Percentiles rank a stretch among this genome's conserved stretches.
Evolutionary conservation across 2,888 invertebrate genomes (phyloP).

Genomic region (Macrosiphum euphorbiae): DNA sequence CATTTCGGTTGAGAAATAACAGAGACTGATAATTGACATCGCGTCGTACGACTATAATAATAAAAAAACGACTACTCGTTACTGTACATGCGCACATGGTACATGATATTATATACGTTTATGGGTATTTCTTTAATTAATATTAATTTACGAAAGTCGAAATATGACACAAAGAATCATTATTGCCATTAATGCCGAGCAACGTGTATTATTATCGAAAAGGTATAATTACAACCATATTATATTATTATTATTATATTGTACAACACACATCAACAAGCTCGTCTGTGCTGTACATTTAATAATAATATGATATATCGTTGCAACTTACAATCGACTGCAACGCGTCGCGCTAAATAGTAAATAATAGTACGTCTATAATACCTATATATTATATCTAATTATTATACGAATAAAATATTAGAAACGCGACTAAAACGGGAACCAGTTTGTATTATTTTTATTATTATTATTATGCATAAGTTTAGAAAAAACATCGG

Average conservation of each 20-base stretch:
- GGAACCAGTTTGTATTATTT: not conserved
- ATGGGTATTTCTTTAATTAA: conserved; percentile 39
- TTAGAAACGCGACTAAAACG: not conserved
- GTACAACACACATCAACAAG: not conserved
- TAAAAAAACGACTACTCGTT: not conserved
- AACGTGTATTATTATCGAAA: not conserved
- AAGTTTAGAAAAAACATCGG: not conserved
- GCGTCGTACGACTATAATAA: not conserved
- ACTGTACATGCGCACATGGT: not conserved
- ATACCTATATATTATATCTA: not conserved
- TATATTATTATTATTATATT: conserved; percentile 1
- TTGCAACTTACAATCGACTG: not conserved
- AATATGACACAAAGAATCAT: not conserved
- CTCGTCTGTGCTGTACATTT: not conserved
- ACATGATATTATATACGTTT: conserved; percentile 10
- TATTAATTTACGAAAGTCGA: conserved; percentile 33
- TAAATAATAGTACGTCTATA: not conserved
- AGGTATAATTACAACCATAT: not conserved
- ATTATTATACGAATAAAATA: not conserved
- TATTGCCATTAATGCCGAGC: conserved; percentile 4
- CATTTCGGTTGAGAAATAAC: not conserved
- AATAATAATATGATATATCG: not conserved
- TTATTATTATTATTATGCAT: not conserved
- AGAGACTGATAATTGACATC: conserved; percentile 21
- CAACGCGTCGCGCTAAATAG: not conserved